phyloP scores from a whole-genome alignment of 2,888 invertebrate species.

The Chouioia cunea region DNA sequence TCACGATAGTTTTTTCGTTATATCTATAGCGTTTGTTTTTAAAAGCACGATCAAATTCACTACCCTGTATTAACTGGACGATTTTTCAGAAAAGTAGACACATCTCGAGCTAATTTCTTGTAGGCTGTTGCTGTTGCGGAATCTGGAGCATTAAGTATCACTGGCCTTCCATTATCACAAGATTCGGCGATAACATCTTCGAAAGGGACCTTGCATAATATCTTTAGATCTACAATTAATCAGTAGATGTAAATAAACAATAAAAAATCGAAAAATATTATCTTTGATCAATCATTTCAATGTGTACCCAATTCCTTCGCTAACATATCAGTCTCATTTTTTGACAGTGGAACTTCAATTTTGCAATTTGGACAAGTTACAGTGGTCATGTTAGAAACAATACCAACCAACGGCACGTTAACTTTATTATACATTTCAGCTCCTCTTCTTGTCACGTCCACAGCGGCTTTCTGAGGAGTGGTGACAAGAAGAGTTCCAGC shows the following conservation, averaged over 20 bases:
- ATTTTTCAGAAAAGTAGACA: slow-evolving; percentile 58
- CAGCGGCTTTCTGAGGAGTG: slow-evolving; percentile 90
- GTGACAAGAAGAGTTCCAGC: slow-evolving; percentile 91
- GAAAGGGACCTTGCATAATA: slow-evolving; percentile 82
- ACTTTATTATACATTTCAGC: slow-evolving; percentile 90
- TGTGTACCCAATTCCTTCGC: slow-evolving; percentile 74
- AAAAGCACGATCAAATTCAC: neutral
- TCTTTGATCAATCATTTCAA: slow-evolving; percentile 3
- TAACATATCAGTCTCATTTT: slow-evolving; percentile 74
- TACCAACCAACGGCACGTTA: slow-evolving; percentile 85
- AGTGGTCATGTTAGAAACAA: slow-evolving; percentile 92
- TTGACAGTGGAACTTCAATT: slow-evolving; percentile 80
- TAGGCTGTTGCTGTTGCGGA: slow-evolving; percentile 65
- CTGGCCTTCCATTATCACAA: slow-evolving; percentile 81
- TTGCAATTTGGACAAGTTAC: slow-evolving; percentile 84
- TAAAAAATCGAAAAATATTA: slow-evolving; percentile 7
- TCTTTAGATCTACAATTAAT: slow-evolving; percentile 67
- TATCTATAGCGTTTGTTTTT: slow-evolving; percentile 8
- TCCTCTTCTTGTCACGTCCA: slow-evolving; percentile 88
- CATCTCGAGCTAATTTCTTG: slow-evolving; percentile 59
- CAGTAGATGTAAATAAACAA: slow-evolving; percentile 1
- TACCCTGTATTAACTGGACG: slow-evolving; percentile 48
- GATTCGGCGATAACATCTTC: slow-evolving; percentile 77
- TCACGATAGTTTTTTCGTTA: slow-evolving; percentile 2
- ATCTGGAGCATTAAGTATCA: slow-evolving; percentile 77